Conservation (phyloP, 2,888 invertebrate species). For the Elmis aenea region DNA sequence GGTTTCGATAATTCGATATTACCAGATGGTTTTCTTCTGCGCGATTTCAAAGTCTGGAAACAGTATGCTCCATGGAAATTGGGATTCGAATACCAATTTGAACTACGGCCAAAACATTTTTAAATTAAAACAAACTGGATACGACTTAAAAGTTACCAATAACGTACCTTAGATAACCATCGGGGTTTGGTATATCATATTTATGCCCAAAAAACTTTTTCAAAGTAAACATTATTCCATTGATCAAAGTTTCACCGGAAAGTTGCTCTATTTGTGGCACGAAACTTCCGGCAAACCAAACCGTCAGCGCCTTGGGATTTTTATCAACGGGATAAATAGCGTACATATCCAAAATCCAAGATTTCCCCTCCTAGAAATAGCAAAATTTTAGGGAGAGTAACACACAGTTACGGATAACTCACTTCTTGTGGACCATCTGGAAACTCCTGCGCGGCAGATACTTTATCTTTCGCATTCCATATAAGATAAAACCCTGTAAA, state of each 20-base stretch:
- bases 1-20: conserved; percentile 14
- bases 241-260: conserved; percentile 49
- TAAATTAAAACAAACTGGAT: background rate
- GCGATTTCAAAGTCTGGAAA: conserved; percentile 19
- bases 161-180: conserved; percentile 29
- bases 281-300: conserved; percentile 61
- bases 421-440: conserved; percentile 13
- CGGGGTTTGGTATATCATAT: conserved; percentile 49
- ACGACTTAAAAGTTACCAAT: background rate
- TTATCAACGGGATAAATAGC: conserved; percentile 57
- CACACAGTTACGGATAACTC: background rate
- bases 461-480: conserved; percentile 48
- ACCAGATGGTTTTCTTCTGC: conserved; percentile 5
- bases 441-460: conserved; percentile 13
- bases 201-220: conserved; percentile 49
- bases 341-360: conserved; percentile 58
- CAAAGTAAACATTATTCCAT: conserved; percentile 49
- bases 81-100: conserved; percentile 62
- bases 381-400: background rate
- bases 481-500: conserved; percentile 47
- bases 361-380: no score
- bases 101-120: conserved; percentile 52
- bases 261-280: conserved; percentile 59
- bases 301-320: conserved; percentile 57
- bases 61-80: conserved; percentile 47